Evolutionary conservation across 1,140 invertebrate species (phyloP).

Genomic region (Drosophila erecta): DNA sequence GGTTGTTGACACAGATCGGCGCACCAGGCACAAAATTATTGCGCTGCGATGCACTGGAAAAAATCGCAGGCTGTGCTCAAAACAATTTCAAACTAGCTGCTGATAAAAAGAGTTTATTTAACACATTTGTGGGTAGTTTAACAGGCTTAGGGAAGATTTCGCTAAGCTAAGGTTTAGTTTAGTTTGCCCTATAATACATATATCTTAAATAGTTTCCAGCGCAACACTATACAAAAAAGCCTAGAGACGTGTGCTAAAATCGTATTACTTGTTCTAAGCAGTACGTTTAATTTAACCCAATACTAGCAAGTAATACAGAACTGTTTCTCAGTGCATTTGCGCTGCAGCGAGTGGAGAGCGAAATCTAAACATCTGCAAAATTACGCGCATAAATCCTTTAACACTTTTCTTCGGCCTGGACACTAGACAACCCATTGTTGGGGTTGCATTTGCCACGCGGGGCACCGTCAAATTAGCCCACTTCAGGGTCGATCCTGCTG

Average conservation of each 20-base stretch:
- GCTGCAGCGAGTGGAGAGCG: slow-evolving; percentile 18
- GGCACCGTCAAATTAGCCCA: slow-evolving; percentile 78
- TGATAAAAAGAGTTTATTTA: too few species aligned
- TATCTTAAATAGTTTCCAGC: too few species aligned
- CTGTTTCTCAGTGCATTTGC: slow-evolving; percentile 7
- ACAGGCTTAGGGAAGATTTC: too few species aligned
- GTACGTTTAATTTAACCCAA: too few species aligned
- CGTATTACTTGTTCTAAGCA: too few species aligned
- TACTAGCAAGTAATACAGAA: too few species aligned
- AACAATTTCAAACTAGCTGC: too few species aligned
- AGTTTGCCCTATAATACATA: too few species aligned
- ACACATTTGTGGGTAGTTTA: too few species aligned
- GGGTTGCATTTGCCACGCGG: slow-evolving; percentile 67
- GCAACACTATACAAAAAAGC: too few species aligned
- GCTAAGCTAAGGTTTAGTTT: too few species aligned
- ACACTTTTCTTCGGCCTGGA: slow-evolving; percentile 63
- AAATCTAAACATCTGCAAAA: slow-evolving; percentile 84
- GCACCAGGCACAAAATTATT: slow-evolving; percentile 68
- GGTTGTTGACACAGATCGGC: slow-evolving; percentile 71
- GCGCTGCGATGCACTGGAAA: slow-evolving; percentile 31
- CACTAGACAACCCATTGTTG: slow-evolving; percentile 41
- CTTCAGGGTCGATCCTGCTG: slow-evolving; percentile 54
- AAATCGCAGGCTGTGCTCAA: not conserved
- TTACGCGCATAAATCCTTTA: slow-evolving; percentile 83
- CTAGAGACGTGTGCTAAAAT: too few species aligned